phyloP scores from a whole-genome alignment of 2,888 invertebrate genomes.

The Ophion slaviceki region DNA sequence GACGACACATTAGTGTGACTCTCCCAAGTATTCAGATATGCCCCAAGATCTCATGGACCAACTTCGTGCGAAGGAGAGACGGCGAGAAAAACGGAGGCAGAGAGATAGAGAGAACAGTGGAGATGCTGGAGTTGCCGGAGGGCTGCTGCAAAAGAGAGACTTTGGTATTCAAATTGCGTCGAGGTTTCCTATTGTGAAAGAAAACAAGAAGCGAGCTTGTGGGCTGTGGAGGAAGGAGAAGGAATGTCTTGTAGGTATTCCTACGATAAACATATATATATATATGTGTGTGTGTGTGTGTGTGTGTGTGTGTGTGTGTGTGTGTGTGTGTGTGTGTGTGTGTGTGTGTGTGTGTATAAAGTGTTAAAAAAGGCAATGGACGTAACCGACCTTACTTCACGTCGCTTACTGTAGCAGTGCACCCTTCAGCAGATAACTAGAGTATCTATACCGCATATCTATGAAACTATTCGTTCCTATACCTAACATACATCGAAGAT shows the following conservation, averaged over 20 bases:
- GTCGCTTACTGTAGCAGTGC: not conserved
- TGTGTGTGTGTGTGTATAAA: not conserved
- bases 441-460: not conserved
- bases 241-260: constrained; percentile 11
- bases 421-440: not conserved
- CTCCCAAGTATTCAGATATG: constrained; percentile 66
- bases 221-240: constrained; percentile 7
- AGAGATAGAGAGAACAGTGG: constrained; percentile 46
- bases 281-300: too few species aligned
- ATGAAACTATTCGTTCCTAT: not conserved
- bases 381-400: not conserved
- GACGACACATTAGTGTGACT: constrained; percentile 73
- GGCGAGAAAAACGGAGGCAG: constrained; percentile 46
- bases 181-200: constrained; percentile 53
- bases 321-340: too few species aligned
- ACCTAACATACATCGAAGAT: not conserved
- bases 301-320: too few species aligned
- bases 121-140: constrained; percentile 52
- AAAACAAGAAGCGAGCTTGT: constrained; percentile 19
- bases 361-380: not conserved
- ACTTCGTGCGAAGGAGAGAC: constrained; percentile 17
- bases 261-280: not conserved
- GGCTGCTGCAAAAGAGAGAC: constrained; percentile 19
- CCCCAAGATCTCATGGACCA: constrained; percentile 33
- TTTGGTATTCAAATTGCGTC: constrained; percentile 61